Evolutionary conservation across 2,797 vertebrate genomes (phyloP).

Genomic region (Sparidentex hasta): DNA sequence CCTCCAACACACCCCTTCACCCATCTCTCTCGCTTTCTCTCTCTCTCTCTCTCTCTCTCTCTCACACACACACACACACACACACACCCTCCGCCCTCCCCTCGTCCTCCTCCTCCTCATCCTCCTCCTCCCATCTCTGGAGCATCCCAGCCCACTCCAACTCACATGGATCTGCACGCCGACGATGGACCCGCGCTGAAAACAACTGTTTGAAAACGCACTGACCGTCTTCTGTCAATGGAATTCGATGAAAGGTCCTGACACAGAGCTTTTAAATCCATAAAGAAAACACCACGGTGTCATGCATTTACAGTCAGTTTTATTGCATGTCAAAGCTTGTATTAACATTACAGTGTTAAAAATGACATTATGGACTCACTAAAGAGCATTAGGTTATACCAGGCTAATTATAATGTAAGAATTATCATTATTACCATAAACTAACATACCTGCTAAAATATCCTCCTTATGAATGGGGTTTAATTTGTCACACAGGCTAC

Average conservation of each 20-base stretch:
- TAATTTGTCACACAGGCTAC: conserved; percentile 1
- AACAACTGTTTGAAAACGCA: conserved; percentile 6
- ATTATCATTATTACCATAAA: neutral
- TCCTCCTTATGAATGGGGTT: neutral
- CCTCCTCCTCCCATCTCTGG: conserved; percentile 48
- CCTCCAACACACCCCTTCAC: neutral
- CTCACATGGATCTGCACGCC: conserved; percentile 28
- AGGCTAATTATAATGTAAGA: neutral
- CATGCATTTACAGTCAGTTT: too few species aligned
- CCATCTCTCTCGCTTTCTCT: neutral
- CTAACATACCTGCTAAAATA: neutral
- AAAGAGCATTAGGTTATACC: neutral
- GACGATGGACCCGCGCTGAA: conserved; percentile 25
- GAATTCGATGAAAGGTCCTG: neutral
- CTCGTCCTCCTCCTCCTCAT: conserved; percentile 20
- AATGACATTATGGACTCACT: neutral
- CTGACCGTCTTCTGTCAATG: neutral
- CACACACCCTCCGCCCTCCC: conserved; percentile 18
- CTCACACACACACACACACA: conserved; percentile 1
- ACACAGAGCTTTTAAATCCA: neutral
- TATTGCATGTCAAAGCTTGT: too few species aligned
- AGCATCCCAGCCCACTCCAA: conserved; percentile 67
- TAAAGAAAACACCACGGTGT: neutral
- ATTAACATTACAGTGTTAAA: neutral
- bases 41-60: neutral